Evolutionary conservation across 2,888 invertebrate species (phyloP).

Genomic region (Acanthoscelides obtectus): DNA sequence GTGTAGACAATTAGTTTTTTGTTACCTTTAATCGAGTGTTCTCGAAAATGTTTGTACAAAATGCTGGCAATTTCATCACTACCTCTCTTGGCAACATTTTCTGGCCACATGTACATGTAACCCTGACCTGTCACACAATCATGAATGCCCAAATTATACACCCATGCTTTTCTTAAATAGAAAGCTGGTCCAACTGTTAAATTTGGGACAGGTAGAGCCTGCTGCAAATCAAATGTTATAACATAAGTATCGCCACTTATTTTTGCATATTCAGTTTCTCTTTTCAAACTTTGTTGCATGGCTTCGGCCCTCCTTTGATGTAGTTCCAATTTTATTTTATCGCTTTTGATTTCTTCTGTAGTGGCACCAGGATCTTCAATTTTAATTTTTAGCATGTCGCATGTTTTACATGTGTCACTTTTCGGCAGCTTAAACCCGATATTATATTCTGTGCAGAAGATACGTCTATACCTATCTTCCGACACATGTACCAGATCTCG

Average conservation of each 20-base stretch:
- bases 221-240: conserved; percentile 21
- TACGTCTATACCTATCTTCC: conserved; percentile 4
- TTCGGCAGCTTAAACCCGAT: conserved; percentile 23
- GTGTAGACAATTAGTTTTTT: conserved; percentile 15
- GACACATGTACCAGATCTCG: too few relatives aligned
- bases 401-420: conserved; percentile 22
- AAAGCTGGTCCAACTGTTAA: conserved; percentile 12
- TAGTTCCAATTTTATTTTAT: conserved; percentile 11
- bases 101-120: conserved; percentile 21
- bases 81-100: conserved; percentile 19
- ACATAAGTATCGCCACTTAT: conserved; percentile 2
- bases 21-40: conserved; percentile 7
- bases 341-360: too few relatives aligned
- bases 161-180: conserved; percentile 18
- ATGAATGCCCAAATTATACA: conserved; percentile 14
- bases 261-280: conserved; percentile 12
- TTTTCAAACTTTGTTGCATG: conserved; percentile 17
- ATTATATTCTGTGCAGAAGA: conserved; percentile 18
- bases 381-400: conserved; percentile 12
- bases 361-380: conserved; percentile 5
- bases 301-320: conserved; percentile 19
- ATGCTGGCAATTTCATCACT: conserved; percentile 21
- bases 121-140: too few relatives aligned
- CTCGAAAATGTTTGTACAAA: conserved; percentile 15
- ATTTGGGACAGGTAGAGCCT: conserved; percentile 21